These are phyloP conservation scores for Salticus scenicus DNA, from an alignment of 2,888 invertebrate species.

Conservation along the genomic window DNA sequence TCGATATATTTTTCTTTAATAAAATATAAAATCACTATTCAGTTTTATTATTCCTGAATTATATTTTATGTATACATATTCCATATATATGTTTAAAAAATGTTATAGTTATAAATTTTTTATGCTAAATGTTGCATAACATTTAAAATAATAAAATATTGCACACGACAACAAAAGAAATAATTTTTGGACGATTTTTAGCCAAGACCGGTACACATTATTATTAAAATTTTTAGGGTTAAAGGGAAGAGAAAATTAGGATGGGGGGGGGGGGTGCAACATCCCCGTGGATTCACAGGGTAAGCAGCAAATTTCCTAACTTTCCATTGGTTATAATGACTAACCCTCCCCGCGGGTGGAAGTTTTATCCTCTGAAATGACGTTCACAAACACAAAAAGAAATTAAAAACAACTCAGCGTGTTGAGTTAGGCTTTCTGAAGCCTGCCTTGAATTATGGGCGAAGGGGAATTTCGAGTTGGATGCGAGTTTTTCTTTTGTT, in stretches of 20 bases:
- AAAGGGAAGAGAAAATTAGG: constrained; percentile 17
- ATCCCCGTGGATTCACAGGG: constrained; percentile 34
- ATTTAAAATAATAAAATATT: neutral
- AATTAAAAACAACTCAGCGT: constrained; percentile 47
- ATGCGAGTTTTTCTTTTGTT: neutral
- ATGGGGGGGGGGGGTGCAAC: neutral
- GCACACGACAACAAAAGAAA: neutral
- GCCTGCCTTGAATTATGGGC: constrained; percentile 39
- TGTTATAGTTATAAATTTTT: no score
- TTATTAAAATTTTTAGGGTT: neutral
- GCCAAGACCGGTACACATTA: constrained; percentile 28
- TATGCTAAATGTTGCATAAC: no score
- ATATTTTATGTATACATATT: no score
- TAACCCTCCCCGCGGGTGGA: constrained; percentile 21
- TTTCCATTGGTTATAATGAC: constrained; percentile 47
- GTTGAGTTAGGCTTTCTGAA: constrained; percentile 15
- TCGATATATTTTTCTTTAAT: no score
- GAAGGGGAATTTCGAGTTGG: neutral
- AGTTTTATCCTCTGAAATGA: constrained; percentile 54
- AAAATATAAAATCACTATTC: no score
- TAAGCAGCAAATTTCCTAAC: constrained; percentile 11
- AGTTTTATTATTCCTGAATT: no score
- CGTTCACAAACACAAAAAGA: constrained; percentile 45
- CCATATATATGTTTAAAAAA: no score
- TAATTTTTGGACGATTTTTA: neutral